These are phyloP conservation scores for Chelonus formosanus DNA, from an alignment of 2,888 invertebrate species.

Conservation along the genomic window DNA sequence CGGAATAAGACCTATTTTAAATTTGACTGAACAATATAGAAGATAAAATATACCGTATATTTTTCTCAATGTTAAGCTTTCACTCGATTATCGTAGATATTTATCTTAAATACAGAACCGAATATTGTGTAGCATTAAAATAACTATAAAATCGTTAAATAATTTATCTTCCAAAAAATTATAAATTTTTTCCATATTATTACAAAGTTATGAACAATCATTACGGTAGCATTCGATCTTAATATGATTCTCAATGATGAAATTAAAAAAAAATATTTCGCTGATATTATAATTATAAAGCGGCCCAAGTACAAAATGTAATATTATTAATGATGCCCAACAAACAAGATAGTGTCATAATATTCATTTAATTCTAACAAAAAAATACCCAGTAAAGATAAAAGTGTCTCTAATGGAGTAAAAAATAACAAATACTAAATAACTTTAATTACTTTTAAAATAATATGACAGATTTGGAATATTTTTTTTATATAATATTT, in stretches of 20 bases:
- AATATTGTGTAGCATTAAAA: neutral
- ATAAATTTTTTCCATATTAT: no score
- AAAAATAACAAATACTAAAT: no score
- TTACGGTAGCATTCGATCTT: no score
- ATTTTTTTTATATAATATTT: no score
- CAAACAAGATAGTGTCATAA: neutral
- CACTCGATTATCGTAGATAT: constrained; percentile 53
- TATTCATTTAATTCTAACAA: neutral
- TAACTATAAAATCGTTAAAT: no score
- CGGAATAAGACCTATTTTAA: constrained; percentile 49
- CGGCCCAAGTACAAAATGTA: constrained; percentile 34
- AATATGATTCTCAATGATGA: no score
- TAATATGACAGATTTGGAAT: no score
- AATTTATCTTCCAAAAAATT: no score
- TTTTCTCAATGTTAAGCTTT: constrained; percentile 64
- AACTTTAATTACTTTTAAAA: no score
- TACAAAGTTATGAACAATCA: no score
- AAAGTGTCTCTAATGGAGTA: no score
- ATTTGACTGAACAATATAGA: constrained; percentile 59
- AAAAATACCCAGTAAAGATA: neutral
- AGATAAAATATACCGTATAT: constrained; percentile 58
- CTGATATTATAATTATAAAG: constrained; percentile 7
- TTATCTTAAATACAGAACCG: constrained; percentile 18
- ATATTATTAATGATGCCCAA: constrained; percentile 11
- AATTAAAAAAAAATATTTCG: neutral